Conservation (phyloP, 2,888 invertebrate species). For the Oscheius sp. region DNA sequence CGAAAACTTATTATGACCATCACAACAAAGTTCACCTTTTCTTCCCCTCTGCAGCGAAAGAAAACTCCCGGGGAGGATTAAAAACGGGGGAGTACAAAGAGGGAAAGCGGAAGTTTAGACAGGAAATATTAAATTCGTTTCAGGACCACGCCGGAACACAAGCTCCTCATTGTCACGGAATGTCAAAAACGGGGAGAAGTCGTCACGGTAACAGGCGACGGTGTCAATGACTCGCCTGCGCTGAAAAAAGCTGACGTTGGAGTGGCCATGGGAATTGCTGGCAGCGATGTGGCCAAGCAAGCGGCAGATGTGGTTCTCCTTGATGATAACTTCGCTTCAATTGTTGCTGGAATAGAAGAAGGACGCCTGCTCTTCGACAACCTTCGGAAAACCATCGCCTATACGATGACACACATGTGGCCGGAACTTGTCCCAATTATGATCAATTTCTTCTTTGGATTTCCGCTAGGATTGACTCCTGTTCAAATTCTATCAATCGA, state of each 20-base stretch:
- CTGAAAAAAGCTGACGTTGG: slow-evolving; percentile 64
- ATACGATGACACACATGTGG: slow-evolving; percentile 68
- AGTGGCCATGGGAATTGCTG: slow-evolving; percentile 62
- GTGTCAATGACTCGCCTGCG: slow-evolving; percentile 59
- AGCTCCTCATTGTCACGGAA: slow-evolving; percentile 53
- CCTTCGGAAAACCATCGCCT: slow-evolving; percentile 61
- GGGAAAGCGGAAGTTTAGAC: too few relatives aligned
- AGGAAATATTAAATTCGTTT: neutral
- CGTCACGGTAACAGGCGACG: slow-evolving; percentile 57
- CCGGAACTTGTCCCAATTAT: slow-evolving; percentile 70
- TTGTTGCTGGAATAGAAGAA: slow-evolving; percentile 56
- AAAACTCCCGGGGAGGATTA: neutral
- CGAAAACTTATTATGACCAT: neutral
- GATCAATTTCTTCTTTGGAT: slow-evolving; percentile 68
- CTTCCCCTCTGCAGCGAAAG: neutral
- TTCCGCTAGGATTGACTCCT: slow-evolving; percentile 67
- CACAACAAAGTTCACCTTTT: neutral
- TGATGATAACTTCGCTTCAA: slow-evolving; percentile 63
- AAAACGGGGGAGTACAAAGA: neutral
- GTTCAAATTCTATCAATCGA: slow-evolving; percentile 68
- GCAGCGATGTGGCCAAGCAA: slow-evolving; percentile 64
- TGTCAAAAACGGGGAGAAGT: slow-evolving; percentile 53
- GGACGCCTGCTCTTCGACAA: slow-evolving; percentile 55
- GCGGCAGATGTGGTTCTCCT: slow-evolving; percentile 63
- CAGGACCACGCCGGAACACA: slow-evolving; percentile 59